Percentiles rank a stretch among this genome's conserved stretches.
Evolutionary conservation across 1,140 invertebrate species (phyloP).

Genomic region (Rhopalosiphum padi): DNA sequence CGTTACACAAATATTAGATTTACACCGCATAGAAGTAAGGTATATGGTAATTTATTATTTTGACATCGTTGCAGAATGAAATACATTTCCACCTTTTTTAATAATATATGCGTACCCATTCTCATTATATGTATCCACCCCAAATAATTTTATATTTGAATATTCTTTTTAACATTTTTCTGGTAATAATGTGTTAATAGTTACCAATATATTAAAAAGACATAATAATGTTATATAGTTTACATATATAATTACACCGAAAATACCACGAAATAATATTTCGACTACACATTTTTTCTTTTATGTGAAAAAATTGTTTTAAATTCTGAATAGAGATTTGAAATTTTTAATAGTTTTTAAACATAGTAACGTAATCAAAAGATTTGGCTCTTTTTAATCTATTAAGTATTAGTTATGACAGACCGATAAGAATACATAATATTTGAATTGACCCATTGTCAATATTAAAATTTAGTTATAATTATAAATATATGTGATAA

Average conservation of each 20-base stretch:
- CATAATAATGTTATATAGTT: background rate
- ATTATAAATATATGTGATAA: no score
- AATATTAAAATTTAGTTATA: no score
- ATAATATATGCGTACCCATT: background rate
- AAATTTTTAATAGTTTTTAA: no score
- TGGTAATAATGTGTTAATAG: background rate
- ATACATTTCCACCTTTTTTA: background rate
- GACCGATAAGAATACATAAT: no score
- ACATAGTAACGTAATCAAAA: background rate
- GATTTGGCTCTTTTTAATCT: background rate
- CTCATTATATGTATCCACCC: background rate
- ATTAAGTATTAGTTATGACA: no score
- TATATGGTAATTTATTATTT: slow-evolving; percentile 23
- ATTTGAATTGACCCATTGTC: no score
- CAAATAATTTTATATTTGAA: background rate
- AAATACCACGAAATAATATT: background rate
- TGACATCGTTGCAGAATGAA: background rate
- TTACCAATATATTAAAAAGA: background rate
- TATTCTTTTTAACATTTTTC: background rate
- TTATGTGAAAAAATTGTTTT: background rate
- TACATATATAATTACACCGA: background rate
- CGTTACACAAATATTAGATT: background rate
- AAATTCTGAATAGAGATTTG: background rate
- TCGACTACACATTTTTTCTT: background rate
- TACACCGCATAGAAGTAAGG: background rate